Base-by-base conservation (phyloP, 2,797 vertebrate genomes). In the Sciurus carolinensis region DNA sequence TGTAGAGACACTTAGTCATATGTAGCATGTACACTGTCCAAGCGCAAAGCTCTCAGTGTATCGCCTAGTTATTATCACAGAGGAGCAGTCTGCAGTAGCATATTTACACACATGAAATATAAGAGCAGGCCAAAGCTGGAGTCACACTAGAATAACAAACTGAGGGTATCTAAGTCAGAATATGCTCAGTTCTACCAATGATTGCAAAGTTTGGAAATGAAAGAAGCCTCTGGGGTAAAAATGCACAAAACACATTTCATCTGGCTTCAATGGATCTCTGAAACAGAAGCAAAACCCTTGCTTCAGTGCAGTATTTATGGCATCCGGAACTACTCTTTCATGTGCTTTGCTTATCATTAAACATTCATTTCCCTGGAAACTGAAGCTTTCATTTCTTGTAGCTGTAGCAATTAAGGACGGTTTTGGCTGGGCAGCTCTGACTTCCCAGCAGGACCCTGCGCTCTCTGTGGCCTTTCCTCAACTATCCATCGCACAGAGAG, bases 361-460 rank as follows among this genome's bases (percentile, higher is more conserved):
- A 90, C 90, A 96, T 97, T 95, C 69, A 97, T 96, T 97, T 90
- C 91, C 96, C 83, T 90, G 72, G 96, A 95, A 97, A 80, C 62
- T 3, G 26, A 66, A 94, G 71, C 86, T 59, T 95, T 79, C 39
- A n/a, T 89, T 88, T 87, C 87, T 71, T 83, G 28, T 54, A 97
- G 89, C 83, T 80, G 15, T 18, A 93, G 86, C 96, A 91, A 92
- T 96, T 88, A 97, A 79, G 80, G 94, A 71, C 66, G 69, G 83
- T 81, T 90, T 84, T 50, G 95, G 84, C 71, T 54, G 36, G 87
- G 69, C 39, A 59, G 76, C 15, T 72, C 91, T 59, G 47, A 81
- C 81, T 97, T 96, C 94, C 87, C 91, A 79, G 76, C 69, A 93
- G 1, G 87, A 8, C 57, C 62, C n/a, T 59, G 73, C 10, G 42